Evolutionary conservation across 1,140 invertebrate genomes (phyloP).

Genomic region (Lepidostoma basale): DNA sequence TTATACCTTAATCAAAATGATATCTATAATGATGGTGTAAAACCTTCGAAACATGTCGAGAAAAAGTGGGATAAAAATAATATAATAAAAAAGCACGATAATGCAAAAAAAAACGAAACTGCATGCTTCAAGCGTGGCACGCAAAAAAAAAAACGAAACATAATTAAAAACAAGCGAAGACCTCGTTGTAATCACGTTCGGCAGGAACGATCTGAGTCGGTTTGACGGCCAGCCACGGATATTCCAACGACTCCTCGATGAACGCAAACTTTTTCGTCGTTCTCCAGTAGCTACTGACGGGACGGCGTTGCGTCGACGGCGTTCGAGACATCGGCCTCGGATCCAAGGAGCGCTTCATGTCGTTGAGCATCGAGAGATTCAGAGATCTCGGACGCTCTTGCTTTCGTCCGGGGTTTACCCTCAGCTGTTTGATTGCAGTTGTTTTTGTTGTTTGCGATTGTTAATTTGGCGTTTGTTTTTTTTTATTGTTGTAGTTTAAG

Average conservation of each 20-base stretch:
- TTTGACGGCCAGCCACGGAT: slow-evolving; percentile 2
- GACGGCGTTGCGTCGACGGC: neutral
- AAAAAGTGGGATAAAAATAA: too few species aligned
- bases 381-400: slow-evolving; percentile 35
- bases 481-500: neutral
- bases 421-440: neutral
- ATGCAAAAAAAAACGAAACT: neutral
- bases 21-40: too few species aligned
- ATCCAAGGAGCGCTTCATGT: neutral
- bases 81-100: too few species aligned
- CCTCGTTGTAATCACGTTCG: slow-evolving; percentile 31
- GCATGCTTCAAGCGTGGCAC: neutral
- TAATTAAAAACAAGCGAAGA: slow-evolving; percentile 1
- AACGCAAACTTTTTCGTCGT: neutral
- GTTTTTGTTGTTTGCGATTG: neutral
- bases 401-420: neutral
- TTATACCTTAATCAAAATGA: too few species aligned
- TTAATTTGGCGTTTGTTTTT: neutral
- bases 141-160: slow-evolving; percentile 3
- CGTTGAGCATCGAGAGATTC: slow-evolving; percentile 39
- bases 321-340: neutral
- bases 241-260: neutral
- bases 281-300: neutral
- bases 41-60: too few species aligned
- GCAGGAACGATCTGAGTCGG: neutral